A percentile compares a stretch with the other conserved stretches of the same genome.
Evolutionary conservation across 2,113 vertebrate genomes (phyloP).

Genomic region (Oncorhynchus nerka): DNA sequence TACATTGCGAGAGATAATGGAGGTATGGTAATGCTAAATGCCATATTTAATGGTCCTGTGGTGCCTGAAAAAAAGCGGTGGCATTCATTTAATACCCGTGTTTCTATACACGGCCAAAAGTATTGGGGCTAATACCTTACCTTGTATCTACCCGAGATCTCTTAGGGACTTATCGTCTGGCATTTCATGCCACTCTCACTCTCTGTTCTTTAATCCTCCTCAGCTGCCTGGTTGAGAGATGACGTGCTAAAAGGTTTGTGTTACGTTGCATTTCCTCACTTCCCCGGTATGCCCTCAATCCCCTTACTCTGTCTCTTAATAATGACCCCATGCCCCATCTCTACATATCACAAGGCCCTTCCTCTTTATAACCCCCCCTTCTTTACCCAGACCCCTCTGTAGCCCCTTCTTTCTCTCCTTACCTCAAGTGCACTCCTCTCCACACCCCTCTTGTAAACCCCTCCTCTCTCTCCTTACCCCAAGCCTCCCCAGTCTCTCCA

Average conservation of each 20-base stretch:
- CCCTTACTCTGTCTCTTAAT: not conserved
- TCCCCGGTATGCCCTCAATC: not conserved
- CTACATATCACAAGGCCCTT: no score
- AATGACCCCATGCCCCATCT: not conserved
- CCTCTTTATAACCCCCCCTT: not conserved
- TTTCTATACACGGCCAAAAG: not conserved
- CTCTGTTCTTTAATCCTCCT: constrained; percentile 3
- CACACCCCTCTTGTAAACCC: constrained; percentile 8
- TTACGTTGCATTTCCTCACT: constrained; percentile 23
- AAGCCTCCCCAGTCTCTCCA: constrained; percentile 20
- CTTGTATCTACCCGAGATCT: constrained; percentile 5
- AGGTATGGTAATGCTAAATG: constrained; percentile 35
- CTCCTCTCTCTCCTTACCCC: constrained; percentile 17
- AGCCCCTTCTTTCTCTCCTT: constrained; percentile 26
- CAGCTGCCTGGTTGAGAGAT: constrained; percentile 3
- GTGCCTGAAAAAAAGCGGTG: not conserved
- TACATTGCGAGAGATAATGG: constrained; percentile 59
- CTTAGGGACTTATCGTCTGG: not conserved
- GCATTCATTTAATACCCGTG: not conserved
- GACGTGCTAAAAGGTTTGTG: constrained; percentile 17
- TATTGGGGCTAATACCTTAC: constrained; percentile 5
- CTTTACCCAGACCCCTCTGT: not conserved
- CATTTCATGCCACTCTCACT: constrained; percentile 4
- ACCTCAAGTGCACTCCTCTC: constrained; percentile 16
- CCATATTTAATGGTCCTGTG: constrained; percentile 34